Conservation (phyloP, 2,113 vertebrate species). For the Benitochromis conjunctus region DNA sequence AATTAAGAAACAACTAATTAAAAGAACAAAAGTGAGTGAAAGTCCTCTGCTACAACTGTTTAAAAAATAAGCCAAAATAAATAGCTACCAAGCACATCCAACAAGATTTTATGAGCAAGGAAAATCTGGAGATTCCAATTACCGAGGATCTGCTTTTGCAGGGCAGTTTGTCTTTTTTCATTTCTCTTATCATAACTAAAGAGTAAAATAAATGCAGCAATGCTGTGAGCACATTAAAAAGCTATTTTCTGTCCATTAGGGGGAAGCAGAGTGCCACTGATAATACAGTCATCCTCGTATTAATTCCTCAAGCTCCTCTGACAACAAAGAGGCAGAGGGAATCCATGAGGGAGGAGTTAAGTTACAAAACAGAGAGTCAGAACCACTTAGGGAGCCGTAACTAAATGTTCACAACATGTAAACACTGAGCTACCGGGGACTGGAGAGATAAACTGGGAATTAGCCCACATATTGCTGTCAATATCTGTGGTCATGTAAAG, state of each 20-base stretch:
- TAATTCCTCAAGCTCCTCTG: constrained; percentile 2
- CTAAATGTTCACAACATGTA: constrained; percentile 35
- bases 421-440: constrained; percentile 26
- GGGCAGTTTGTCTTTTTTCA: not conserved
- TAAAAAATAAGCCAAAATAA: not conserved
- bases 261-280: constrained; percentile 24
- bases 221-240: not conserved
- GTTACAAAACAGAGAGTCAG: constrained; percentile 29
- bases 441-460: not conserved
- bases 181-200: not conserved
- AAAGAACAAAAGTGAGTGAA: not conserved
- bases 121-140: not conserved
- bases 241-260: constrained; percentile 36
- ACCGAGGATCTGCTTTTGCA: rapidly evolving
- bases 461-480: not conserved
- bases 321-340: not conserved
- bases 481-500: not conserved
- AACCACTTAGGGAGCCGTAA: constrained; percentile 43
- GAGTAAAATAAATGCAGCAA: not conserved
- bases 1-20: not conserved
- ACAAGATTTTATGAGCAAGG: not conserved
- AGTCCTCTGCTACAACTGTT: not conserved
- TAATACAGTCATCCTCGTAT: not conserved
- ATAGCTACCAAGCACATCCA: not conserved
- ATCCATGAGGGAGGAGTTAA: constrained; percentile 25